Percentiles rank a stretch among this genome's conserved stretches.
Conservation (phyloP, 2,888 invertebrate genomes). For the Melanchra persicariae region DNA sequence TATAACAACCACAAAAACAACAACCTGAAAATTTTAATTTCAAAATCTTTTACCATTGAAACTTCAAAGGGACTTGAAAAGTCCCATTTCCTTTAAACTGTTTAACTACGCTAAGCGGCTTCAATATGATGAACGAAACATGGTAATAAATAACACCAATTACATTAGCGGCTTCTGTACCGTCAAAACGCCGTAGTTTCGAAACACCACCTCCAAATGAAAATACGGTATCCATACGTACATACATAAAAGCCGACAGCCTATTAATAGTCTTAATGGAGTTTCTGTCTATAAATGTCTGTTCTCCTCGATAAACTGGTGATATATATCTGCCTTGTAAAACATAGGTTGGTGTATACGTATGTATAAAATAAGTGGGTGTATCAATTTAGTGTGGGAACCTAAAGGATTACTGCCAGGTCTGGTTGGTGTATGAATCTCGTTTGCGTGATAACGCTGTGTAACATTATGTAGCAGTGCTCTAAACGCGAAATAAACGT, state of each 20-base stretch:
- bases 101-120: conserved; percentile 21
- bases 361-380: conserved; percentile 48
- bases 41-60: no score
- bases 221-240: conserved; percentile 54
- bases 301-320: conserved; percentile 65
- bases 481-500: conserved; percentile 12
- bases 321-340: conserved; percentile 66
- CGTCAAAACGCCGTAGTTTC: conserved; percentile 54
- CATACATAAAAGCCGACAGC: conserved; percentile 60
- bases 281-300: conserved; percentile 67
- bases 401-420: conserved; percentile 30
- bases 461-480: conserved; percentile 32
- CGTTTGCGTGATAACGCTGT: conserved; percentile 33
- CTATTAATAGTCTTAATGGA: conserved; percentile 68
- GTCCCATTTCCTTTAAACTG: neutral
- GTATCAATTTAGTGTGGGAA: conserved; percentile 56
- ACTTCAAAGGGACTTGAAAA: no score
- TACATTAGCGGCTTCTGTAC: conserved; percentile 52
- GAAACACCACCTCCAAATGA: conserved; percentile 41
- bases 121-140: conserved; percentile 39
- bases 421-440: conserved; percentile 19
- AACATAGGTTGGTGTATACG: conserved; percentile 48
- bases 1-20: no score
- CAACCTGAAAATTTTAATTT: no score
- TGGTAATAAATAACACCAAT: conserved; percentile 55